Evolutionary conservation across 2,888 invertebrate species (phyloP).

Genomic region (Polydrusus pterygomalis): DNA sequence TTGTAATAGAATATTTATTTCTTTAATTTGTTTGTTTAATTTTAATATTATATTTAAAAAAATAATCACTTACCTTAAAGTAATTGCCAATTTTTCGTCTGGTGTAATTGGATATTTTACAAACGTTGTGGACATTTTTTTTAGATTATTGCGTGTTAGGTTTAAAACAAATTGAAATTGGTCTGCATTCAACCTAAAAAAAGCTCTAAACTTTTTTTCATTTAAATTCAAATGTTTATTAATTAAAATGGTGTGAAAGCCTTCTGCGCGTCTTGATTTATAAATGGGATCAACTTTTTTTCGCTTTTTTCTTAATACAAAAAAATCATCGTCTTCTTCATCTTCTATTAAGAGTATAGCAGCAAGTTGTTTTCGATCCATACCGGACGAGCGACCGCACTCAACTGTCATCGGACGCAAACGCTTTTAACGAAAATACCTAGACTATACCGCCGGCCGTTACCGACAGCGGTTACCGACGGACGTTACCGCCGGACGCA

Average conservation of each 20-base stretch:
- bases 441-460: too few relatives aligned
- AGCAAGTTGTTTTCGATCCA: neutral
- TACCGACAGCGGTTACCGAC: too few relatives aligned
- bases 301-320: neutral
- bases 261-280: constrained; percentile 3
- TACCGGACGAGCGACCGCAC: neutral
- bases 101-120: neutral
- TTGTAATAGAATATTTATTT: too few relatives aligned
- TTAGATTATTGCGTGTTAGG: neutral
- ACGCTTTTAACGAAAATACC: too few relatives aligned
- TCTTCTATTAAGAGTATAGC: neutral
- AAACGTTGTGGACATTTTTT: neutral
- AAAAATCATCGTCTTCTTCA: neutral
- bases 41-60: too few relatives aligned
- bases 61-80: neutral
- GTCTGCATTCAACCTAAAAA: neutral
- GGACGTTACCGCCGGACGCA: too few relatives aligned
- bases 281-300: neutral
- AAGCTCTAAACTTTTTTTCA: constrained; percentile 2
- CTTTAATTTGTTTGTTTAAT: too few relatives aligned
- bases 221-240: neutral
- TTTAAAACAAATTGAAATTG: neutral
- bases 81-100: constrained; percentile 4
- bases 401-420: too few relatives aligned
- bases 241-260: neutral